phyloP scores from a whole-genome alignment of 2,113 vertebrate genomes.

The Nesospiza acunhae region DNA sequence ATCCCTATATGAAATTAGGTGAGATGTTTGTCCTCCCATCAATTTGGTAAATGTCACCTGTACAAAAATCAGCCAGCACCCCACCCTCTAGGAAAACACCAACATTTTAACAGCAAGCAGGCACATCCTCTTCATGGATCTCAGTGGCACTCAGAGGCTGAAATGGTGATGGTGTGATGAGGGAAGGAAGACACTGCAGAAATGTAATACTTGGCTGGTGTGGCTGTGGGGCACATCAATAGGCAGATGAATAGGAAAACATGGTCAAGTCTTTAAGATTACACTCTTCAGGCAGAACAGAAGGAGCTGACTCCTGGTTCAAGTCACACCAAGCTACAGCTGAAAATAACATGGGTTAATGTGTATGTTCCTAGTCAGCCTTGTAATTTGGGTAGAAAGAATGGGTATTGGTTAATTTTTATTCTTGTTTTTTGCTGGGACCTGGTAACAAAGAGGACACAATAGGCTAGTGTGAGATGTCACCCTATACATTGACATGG shows the following conservation, averaged over 20 bases:
- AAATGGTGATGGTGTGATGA: neutral
- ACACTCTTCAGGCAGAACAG: neutral
- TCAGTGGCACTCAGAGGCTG: neutral
- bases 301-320: neutral
- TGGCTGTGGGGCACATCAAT: constrained; percentile 28
- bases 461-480: neutral
- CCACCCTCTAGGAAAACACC: neutral
- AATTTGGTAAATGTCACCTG: neutral
- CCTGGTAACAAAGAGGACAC: neutral
- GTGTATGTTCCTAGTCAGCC: neutral
- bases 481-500: neutral
- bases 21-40: neutral
- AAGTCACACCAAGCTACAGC: neutral
- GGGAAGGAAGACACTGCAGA: constrained; percentile 1
- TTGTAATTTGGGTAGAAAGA: neutral
- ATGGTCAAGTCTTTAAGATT: neutral
- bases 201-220: constrained; percentile 32
- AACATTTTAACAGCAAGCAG: neutral
- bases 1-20: neutral
- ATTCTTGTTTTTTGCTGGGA: neutral
- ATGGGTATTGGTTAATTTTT: neutral
- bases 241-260: neutral
- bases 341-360: neutral
- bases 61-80: neutral
- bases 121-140: neutral